A percentile compares a stretch with the other conserved stretches of the same genome.
Conservation (phyloP, 2,888 invertebrate species). For the Zygothrica quintamaculata region DNA sequence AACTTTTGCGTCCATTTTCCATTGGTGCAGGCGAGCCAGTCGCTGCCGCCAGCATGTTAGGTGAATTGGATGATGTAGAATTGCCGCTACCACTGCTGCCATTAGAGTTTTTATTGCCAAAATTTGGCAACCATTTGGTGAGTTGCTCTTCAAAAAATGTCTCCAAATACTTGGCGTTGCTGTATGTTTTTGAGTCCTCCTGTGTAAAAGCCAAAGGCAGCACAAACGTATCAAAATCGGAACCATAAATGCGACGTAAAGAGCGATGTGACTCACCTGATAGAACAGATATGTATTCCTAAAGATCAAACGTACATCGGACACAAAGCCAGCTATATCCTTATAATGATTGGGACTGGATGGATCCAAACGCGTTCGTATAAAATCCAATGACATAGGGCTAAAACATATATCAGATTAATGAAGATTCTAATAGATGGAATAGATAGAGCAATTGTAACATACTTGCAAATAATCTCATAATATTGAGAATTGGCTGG, state of each 20-base stretch:
- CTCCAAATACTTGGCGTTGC: constrained; percentile 92
- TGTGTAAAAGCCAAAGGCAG: constrained; percentile 77
- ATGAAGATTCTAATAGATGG: not conserved
- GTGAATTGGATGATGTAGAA: constrained; percentile 70
- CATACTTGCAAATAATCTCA: constrained; percentile 84
- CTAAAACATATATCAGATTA: constrained; percentile 67
- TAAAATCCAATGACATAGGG: constrained; percentile 94
- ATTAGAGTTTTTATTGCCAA: constrained; percentile 86
- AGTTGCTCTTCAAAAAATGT: constrained; percentile 94
- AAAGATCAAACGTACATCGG: constrained; percentile 93
- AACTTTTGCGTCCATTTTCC: constrained; percentile 80
- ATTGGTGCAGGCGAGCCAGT: constrained; percentile 69
- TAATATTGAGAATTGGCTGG: constrained; percentile 87
- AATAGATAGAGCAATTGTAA: accelerated
- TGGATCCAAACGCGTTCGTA: constrained; percentile 92
- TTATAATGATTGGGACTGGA: constrained; percentile 90
- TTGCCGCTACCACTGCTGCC: constrained; percentile 58
- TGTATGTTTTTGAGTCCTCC: constrained; percentile 91
- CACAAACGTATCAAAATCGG: constrained; percentile 37
- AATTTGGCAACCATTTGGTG: constrained; percentile 92
- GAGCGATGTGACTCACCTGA: constrained; percentile 88
- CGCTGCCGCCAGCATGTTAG: constrained; percentile 56
- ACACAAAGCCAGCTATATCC: constrained; percentile 90
- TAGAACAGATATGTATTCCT: constrained; percentile 94
- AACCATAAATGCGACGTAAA: constrained; percentile 4